Conservation (phyloP, 2,888 invertebrate species). For the Megamerina dolium region DNA sequence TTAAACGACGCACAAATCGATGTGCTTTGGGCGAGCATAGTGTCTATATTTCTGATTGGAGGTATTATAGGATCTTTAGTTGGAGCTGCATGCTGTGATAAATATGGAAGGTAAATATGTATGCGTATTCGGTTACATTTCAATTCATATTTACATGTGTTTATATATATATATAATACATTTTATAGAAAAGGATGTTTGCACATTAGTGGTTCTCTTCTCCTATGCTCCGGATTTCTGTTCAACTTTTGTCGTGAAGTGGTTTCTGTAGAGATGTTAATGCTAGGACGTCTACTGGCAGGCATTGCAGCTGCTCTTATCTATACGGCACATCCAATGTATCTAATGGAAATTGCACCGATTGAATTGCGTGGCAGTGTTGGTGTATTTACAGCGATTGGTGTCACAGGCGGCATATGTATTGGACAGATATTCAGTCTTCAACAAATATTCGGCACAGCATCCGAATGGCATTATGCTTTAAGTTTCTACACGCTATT, state of each 20-base stretch:
- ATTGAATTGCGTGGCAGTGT: conserved; percentile 66
- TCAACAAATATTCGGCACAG: conserved; percentile 52
- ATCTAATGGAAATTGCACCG: conserved; percentile 80
- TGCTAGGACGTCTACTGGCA: conserved; percentile 68
- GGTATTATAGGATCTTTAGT: conserved; percentile 79
- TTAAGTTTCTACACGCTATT: conserved; percentile 66
- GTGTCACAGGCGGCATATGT: conserved; percentile 40
- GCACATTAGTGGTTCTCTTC: conserved; percentile 60
- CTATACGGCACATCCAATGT: conserved; percentile 82
- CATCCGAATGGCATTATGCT: conserved; percentile 66
- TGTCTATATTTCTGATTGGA: conserved; percentile 82
- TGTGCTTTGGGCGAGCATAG: conserved; percentile 73
- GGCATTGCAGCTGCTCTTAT: conserved; percentile 73
- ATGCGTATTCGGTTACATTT: too few species aligned
- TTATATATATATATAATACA: too few species aligned
- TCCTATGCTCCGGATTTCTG: conserved; percentile 60
- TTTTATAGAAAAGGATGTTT: conserved; percentile 55
- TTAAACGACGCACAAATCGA: conserved; percentile 53
- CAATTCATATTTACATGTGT: too few species aligned
- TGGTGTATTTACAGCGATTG: conserved; percentile 69
- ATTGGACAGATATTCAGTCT: conserved; percentile 39
- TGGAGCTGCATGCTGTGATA: conserved; percentile 69
- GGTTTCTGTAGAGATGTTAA: conserved; percentile 69
- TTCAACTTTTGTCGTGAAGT: conserved; percentile 61
- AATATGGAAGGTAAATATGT: conserved; percentile 56